These are phyloP conservation scores for Ciconia nigra DNA, from an alignment of 2,797 vertebrate species.

Conservation along the genomic window DNA sequence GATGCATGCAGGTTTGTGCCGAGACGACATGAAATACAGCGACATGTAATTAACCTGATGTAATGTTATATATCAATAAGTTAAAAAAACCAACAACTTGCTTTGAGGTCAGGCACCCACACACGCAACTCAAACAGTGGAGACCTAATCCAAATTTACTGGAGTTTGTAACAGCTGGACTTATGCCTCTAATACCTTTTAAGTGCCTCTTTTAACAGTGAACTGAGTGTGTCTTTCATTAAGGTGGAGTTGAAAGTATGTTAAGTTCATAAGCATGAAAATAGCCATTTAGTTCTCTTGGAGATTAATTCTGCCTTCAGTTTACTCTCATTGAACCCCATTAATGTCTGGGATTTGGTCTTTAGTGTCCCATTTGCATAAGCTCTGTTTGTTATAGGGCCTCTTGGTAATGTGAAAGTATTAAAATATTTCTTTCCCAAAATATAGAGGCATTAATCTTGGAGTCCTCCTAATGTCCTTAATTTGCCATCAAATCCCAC, in stretches of 20 bases:
- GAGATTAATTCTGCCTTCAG: constrained; percentile 58
- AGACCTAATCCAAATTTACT: constrained; percentile 73
- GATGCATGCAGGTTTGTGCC: background rate
- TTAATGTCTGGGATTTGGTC: constrained; percentile 37
- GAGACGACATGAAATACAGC: constrained; percentile 62
- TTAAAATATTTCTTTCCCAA: constrained; percentile 55
- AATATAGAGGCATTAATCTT: constrained; percentile 43
- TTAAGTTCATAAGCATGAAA: constrained; percentile 68
- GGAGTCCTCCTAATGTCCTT: constrained; percentile 45
- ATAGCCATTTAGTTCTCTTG: constrained; percentile 60
- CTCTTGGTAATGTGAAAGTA: constrained; percentile 5
- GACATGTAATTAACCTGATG: constrained; percentile 57
- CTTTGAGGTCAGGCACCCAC: constrained; percentile 70
- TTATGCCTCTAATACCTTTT: constrained; percentile 69
- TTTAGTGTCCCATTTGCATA: constrained; percentile 56
- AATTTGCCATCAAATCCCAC: constrained; percentile 59
- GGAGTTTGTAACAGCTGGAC: constrained; percentile 69
- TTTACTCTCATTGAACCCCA: constrained; percentile 21
- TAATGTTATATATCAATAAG: constrained; percentile 71
- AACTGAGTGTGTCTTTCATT: constrained; percentile 62
- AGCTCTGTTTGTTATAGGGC: constrained; percentile 45
- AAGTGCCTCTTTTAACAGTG: constrained; percentile 69
- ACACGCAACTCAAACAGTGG: constrained; percentile 63
- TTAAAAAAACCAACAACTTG: constrained; percentile 56
- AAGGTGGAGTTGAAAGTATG: constrained; percentile 55